Percentiles rank a stretch among this genome's conserved stretches.
Conservation (phyloP, 2,888 invertebrate species). For the Slavum lentiscoides region DNA sequence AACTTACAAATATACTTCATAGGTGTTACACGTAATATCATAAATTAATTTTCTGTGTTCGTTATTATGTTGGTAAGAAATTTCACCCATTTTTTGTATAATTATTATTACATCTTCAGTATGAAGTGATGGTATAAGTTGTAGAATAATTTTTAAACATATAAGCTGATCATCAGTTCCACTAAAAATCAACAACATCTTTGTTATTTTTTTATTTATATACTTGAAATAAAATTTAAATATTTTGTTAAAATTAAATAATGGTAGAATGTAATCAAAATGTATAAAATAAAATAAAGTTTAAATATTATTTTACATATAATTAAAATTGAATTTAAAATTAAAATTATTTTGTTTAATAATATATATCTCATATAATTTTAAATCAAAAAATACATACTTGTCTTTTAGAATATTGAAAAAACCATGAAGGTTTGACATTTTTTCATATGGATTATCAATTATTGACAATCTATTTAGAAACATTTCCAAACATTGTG, state of each 20-base stretch:
- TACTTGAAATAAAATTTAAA: too few relatives aligned
- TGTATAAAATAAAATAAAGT: too few relatives aligned
- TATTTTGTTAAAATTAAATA: too few relatives aligned
- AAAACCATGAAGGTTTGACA: constrained; percentile 31
- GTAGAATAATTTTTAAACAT: constrained; percentile 58
- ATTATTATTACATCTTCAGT: constrained; percentile 56
- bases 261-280: too few relatives aligned
- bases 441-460: constrained; percentile 43
- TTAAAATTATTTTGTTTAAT: too few relatives aligned
- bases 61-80: constrained; percentile 56
- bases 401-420: constrained; percentile 24
- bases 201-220: too few relatives aligned
- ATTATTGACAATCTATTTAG: constrained; percentile 10
- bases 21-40: constrained; percentile 56
- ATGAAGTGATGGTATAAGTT: constrained; percentile 57
- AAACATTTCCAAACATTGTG: constrained; percentile 48
- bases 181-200: constrained; percentile 54
- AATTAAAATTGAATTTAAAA: too few relatives aligned
- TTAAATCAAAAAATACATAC: constrained; percentile 12
- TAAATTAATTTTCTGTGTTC: constrained; percentile 58
- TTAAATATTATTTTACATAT: too few relatives aligned
- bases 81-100: constrained; percentile 56
- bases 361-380: too few relatives aligned
- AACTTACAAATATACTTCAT: constrained; percentile 35
- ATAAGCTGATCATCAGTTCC: constrained; percentile 58